Evolutionary conservation across 1,140 invertebrate species (phyloP).

Genomic region (Zaprionus ornatus): DNA sequence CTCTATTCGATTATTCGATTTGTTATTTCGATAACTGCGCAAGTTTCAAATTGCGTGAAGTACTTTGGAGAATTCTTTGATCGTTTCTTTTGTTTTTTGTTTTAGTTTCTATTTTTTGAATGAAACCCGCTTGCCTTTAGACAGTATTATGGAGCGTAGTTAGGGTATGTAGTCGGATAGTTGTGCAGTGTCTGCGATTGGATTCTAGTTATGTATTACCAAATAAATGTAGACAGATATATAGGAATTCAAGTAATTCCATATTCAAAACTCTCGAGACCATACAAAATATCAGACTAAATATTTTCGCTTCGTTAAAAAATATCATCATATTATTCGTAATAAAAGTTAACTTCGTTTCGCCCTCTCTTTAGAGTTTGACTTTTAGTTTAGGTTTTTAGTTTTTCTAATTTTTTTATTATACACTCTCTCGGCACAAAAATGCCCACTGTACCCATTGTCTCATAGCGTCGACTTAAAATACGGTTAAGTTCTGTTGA

Average conservation of each 20-base stretch:
- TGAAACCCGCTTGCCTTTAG: constrained; percentile 63
- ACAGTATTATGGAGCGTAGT: constrained; percentile 30
- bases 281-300: constrained; percentile 50
- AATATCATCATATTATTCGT: constrained; percentile 44
- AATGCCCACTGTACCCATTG: constrained; percentile 45
- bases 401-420: constrained; percentile 7
- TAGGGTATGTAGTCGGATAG: constrained; percentile 2
- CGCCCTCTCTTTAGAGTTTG: constrained; percentile 8
- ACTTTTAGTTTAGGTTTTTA: constrained; percentile 15
- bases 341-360: constrained; percentile 56
- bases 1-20: constrained; percentile 13
- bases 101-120: constrained; percentile 1
- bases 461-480: constrained; percentile 34
- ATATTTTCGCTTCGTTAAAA: constrained; percentile 29
- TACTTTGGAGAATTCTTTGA: constrained; percentile 22
- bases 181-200: neutral
- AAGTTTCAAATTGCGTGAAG: constrained; percentile 11
- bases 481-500: constrained; percentile 31
- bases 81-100: neutral
- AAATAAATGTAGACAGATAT: constrained; percentile 14
- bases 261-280: constrained; percentile 3
- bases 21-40: constrained; percentile 35
- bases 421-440: constrained; percentile 49
- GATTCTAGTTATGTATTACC: constrained; percentile 18
- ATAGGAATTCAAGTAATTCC: constrained; percentile 1